Percentiles rank a stretch among this genome's conserved stretches.
phyloP scores from a whole-genome alignment of 2,888 invertebrate genomes.

The Lutraria lutraria region DNA sequence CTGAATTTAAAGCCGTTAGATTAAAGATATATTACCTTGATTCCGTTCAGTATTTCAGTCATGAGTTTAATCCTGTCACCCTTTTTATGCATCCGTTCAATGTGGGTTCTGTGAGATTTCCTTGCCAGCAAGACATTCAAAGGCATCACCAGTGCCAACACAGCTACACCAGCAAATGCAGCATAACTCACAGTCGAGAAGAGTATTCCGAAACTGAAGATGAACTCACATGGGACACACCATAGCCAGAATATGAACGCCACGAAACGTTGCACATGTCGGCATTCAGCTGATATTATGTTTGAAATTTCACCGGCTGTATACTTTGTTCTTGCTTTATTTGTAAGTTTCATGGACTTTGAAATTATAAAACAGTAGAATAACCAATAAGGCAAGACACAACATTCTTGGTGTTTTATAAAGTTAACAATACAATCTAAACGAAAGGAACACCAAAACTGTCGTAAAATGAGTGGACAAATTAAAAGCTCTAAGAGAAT shows the following conservation, averaged over 20 bases:
- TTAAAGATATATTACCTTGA: slow-evolving; percentile 82
- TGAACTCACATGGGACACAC: slow-evolving; percentile 74
- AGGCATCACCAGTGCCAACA: slow-evolving; percentile 95
- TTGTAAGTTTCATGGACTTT: slow-evolving; percentile 85
- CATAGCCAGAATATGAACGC: slow-evolving; percentile 75
- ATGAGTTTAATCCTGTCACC: slow-evolving; percentile 83
- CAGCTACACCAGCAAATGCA: slow-evolving; percentile 93
- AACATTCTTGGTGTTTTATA: too few species aligned
- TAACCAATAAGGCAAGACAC: neutral
- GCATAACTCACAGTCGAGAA: slow-evolving; percentile 90
- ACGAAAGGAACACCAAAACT: neutral
- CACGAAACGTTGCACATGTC: slow-evolving; percentile 77
- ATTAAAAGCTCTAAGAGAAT: too few species aligned
- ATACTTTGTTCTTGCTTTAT: slow-evolving; percentile 80
- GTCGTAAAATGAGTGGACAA: neutral
- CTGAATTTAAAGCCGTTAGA: neutral
- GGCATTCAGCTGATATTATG: slow-evolving; percentile 85
- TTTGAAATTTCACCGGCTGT: slow-evolving; percentile 86
- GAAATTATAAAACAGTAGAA: slow-evolving; percentile 18
- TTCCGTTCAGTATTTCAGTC: slow-evolving; percentile 85
- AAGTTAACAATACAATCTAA: neutral
- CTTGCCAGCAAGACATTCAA: slow-evolving; percentile 83
- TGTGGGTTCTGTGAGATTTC: slow-evolving; percentile 76
- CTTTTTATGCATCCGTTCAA: slow-evolving; percentile 77
- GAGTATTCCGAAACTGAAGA: slow-evolving; percentile 87